A percentile compares a stretch with the other conserved stretches of the same genome.
Evolutionary conservation across 2,888 invertebrate species (phyloP).

Genomic region (Furcula furcula): DNA sequence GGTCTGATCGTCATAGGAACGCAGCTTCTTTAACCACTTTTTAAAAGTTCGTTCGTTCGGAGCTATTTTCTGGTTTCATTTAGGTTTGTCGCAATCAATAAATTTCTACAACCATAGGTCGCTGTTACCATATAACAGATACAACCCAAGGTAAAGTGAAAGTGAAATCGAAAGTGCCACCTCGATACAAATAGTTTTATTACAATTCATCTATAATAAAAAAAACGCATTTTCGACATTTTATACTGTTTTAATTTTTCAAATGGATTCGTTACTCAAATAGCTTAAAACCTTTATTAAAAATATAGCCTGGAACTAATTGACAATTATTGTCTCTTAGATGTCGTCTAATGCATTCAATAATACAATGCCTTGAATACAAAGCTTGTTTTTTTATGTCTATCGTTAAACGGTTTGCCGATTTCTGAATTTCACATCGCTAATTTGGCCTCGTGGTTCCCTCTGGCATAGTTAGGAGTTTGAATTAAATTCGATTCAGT

Average conservation of each 20-base stretch:
- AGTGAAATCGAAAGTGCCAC: conserved; percentile 60
- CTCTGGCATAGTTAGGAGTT: too few species aligned
- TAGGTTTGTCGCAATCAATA: conserved; percentile 13
- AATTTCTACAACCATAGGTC: conserved; percentile 32
- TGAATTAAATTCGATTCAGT: too few species aligned
- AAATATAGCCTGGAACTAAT: conserved; percentile 12
- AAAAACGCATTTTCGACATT: conserved; percentile 1
- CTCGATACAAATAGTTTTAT: conserved; percentile 29
- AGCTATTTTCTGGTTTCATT: too few species aligned
- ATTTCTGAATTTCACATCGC: not conserved
- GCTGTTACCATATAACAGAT: conserved; percentile 50
- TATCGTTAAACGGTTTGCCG: not conserved
- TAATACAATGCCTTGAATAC: not conserved
- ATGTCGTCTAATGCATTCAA: not conserved
- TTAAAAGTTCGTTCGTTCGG: too few species aligned
- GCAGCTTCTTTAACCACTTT: too few species aligned
- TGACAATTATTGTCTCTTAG: conserved; percentile 7
- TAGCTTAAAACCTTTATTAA: conserved; percentile 3
- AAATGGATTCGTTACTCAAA: not conserved
- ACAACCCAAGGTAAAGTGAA: conserved; percentile 60
- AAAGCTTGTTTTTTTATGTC: not conserved
- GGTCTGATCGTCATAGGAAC: too few species aligned
- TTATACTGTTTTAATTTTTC: not conserved
- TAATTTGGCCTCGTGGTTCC: not conserved
- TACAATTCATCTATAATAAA: conserved; percentile 26